Base-by-base conservation (phyloP, 92 coral and sea anemone genomes). In the Umimayanthus kanabou region DNA sequence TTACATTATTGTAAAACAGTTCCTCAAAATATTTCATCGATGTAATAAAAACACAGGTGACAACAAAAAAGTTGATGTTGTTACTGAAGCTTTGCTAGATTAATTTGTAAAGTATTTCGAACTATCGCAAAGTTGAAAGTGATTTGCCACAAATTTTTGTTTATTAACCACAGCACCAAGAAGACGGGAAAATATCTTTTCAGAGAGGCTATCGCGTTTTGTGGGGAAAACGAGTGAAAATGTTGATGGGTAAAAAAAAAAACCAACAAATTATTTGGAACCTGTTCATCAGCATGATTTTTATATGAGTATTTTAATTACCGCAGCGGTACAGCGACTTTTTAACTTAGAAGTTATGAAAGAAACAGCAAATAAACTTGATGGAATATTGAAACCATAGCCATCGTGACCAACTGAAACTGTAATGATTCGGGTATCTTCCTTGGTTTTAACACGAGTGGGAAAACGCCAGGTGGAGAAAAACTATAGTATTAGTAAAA, bases 381-480 rank as follows among this genome's bases (percentile, higher is more conserved):
- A 45, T 43, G 42, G 76, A 67, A 67, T 67, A 39, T 37, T 43
- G 10, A 14, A 10, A 23, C 40, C 76, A 64, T 15, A 26, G 30
- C 40, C 23, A 43, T 26, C 23, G 49, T 9, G 73, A 22, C 9
- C 30, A 29, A 58, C 50, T 39, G 47, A 58, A 58, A 80, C 6
- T 80, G 67, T 9, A 80, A 1, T 37, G n/a, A 28, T 23, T 28
- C 23, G 23, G 67, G 28, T 22, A 14, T 49, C 39, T 20, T 71
- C 25, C 29, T 71, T 29, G 45, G 25, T 57, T 29, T 80, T 67
- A 33, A 33, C 47, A 58, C 25, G 42, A 83, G 65, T 71, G 87
- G 43, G 87, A 69, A 82, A 83, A 28, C 64, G 39, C 76, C 87
- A 83, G 55, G 69, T 71, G 87, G 87, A 71, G 39, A 18, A 14